Percentiles rank a stretch among this genome's conserved stretches.
Evolutionary conservation across 2,888 invertebrate genomes (phyloP).

Genomic region (Ophion costatus): DNA sequence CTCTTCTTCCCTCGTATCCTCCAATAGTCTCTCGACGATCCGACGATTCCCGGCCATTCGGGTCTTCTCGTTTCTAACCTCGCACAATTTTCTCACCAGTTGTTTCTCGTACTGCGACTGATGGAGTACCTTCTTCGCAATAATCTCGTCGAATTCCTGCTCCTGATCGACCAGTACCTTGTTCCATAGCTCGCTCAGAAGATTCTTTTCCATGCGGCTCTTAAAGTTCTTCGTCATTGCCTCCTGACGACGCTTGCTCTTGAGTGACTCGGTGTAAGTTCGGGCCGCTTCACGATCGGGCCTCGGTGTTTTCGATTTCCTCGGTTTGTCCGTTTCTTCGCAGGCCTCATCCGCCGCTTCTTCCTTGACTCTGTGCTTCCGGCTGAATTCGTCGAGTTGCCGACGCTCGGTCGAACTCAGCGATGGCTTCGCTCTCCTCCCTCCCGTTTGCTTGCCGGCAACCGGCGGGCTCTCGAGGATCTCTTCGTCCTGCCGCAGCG

Average conservation of each 20-base stretch:
- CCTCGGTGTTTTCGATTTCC: conserved; percentile 13
- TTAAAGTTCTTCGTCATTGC: conserved; percentile 84
- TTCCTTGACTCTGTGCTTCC: conserved; percentile 60
- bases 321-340: background rate
- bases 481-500: conserved; percentile 23
- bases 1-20: conserved; percentile 83
- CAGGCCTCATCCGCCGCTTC: conserved; percentile 1
- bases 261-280: conserved; percentile 84
- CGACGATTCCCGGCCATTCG: conserved; percentile 85
- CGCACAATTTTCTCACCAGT: conserved; percentile 87
- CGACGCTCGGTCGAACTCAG: conserved; percentile 8
- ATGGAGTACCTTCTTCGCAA: conserved; percentile 86
- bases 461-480: background rate
- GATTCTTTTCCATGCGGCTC: conserved; percentile 84
- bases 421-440: background rate
- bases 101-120: conserved; percentile 88
- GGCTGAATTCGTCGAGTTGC: conserved; percentile 66
- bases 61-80: conserved; percentile 86
- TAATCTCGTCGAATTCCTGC: conserved; percentile 84
- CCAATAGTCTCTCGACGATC: conserved; percentile 84
- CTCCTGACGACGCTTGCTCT: conserved; percentile 83
- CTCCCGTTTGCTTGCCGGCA: background rate
- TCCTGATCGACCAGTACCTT: conserved; percentile 85
- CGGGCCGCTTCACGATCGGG: conserved; percentile 63
- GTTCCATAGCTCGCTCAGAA: conserved; percentile 85